A percentile compares a stretch with the other conserved stretches of the same genome.
These are phyloP conservation scores for Scolopax mira DNA, from an alignment of 2,113 vertebrate species.

Conservation along the genomic window DNA sequence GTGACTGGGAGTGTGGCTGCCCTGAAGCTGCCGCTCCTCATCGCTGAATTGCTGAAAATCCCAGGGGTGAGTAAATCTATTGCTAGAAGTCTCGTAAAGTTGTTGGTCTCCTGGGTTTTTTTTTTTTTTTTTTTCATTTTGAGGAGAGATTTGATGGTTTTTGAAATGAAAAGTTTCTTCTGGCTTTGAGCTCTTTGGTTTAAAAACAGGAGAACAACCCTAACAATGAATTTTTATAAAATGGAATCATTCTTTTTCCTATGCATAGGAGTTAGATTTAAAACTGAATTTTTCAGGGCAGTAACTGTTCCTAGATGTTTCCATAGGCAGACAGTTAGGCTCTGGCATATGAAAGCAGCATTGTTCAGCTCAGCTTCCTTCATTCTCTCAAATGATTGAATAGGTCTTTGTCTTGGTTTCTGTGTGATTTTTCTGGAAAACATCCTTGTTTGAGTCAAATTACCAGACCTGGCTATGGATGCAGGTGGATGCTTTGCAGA, in stretches of 20 bases:
- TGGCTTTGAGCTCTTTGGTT: background rate
- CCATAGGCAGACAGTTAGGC: background rate
- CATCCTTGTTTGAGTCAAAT: background rate
- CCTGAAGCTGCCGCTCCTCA: constrained; percentile 86
- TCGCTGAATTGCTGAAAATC: constrained; percentile 80
- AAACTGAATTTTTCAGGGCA: background rate
- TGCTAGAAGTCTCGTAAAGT: background rate
- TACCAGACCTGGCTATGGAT: background rate
- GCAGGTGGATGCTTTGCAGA: background rate
- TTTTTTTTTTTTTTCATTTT: too few relatives aligned
- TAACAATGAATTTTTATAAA: too few relatives aligned
- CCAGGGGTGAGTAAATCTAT: constrained; percentile 77
- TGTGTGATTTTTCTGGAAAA: background rate
- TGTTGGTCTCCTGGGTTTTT: background rate
- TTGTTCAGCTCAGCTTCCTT: background rate
- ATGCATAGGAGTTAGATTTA: background rate
- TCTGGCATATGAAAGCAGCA: background rate
- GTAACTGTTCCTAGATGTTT: background rate
- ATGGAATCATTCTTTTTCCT: rapidly evolving
- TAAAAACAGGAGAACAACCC: too few relatives aligned
- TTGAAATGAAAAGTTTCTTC: background rate
- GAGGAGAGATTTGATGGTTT: background rate
- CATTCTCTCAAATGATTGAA: background rate
- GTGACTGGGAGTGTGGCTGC: constrained; percentile 94
- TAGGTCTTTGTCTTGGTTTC: background rate